Conservation (phyloP, 2,113 vertebrate genomes). For the Malurus melanocephalus region DNA sequence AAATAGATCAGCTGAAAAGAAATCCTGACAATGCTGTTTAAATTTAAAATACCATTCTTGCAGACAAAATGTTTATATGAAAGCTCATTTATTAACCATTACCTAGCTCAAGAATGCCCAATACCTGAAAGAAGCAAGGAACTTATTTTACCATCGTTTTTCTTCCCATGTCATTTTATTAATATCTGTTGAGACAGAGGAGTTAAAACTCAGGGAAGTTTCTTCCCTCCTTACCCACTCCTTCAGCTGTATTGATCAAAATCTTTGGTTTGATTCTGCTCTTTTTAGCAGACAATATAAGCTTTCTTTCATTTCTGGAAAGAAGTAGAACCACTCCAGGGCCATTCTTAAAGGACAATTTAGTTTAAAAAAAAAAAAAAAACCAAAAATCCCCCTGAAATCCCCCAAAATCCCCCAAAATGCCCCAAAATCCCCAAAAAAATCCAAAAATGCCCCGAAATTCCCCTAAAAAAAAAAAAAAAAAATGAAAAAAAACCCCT, state of each 20-base stretch:
- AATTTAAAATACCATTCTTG: background rate
- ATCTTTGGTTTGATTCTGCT: background rate
- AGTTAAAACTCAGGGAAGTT: background rate
- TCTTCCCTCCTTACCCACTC: background rate
- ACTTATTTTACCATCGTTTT: background rate
- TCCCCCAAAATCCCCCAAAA: too few species aligned
- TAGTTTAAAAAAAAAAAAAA: too few species aligned
- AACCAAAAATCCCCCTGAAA: too few species aligned
- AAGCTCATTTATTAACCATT: background rate
- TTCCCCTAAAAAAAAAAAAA: too few species aligned
- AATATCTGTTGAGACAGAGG: background rate
- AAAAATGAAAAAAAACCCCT: background rate
- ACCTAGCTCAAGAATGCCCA: background rate
- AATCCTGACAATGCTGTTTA: background rate
- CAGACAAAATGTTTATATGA: background rate
- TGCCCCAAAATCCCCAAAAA: too few species aligned
- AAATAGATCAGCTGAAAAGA: background rate
- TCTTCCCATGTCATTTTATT: background rate
- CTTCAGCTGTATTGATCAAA: background rate
- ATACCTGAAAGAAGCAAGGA: background rate
- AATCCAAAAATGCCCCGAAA: too few species aligned
- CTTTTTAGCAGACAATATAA: background rate
- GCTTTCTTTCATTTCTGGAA: background rate
- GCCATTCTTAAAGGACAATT: background rate
- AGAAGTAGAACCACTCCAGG: background rate